Percentiles rank a stretch among this genome's conserved stretches.
Conservation (phyloP, 2,797 vertebrate species). For the Pogonophryne albipinna region DNA sequence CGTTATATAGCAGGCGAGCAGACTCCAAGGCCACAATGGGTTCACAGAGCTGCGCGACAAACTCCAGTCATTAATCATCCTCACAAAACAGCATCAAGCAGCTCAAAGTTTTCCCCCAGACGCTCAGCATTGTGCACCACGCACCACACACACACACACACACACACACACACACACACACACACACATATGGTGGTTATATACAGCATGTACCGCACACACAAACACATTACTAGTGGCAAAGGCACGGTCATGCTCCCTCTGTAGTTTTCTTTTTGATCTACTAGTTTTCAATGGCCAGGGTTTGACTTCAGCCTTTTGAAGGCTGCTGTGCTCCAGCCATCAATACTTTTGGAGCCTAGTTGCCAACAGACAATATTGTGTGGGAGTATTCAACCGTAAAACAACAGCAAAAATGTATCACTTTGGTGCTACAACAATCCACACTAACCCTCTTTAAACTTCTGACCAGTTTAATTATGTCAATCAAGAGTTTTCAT, state of each 20-base stretch:
- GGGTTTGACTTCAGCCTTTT: slow-evolving; percentile 39
- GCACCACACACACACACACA: slow-evolving; percentile 18
- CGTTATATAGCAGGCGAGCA: slow-evolving; percentile 32
- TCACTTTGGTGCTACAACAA: slow-evolving; percentile 2
- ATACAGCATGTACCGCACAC: slow-evolving; percentile 20
- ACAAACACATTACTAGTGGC: no score
- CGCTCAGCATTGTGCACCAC: slow-evolving; percentile 34
- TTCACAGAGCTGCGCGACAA: slow-evolving; percentile 61
- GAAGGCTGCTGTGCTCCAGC: slow-evolving; percentile 18
- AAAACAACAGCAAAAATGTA: slow-evolving; percentile 6
- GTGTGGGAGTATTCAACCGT: slow-evolving; percentile 29
- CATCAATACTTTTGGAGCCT: slow-evolving; percentile 38
- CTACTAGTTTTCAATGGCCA: slow-evolving; percentile 18
- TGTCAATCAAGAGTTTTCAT: not conserved
- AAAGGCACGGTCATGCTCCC: no score
- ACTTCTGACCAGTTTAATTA: not conserved
- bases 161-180: not conserved
- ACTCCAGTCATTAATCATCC: slow-evolving; percentile 80
- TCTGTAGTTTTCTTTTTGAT: not conserved
- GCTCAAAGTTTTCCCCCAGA: slow-evolving; percentile 54
- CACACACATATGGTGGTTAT: slow-evolving; percentile 23
- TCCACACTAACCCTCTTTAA: not conserved
- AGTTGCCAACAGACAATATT: slow-evolving; percentile 25
- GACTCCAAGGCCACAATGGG: slow-evolving; percentile 63
- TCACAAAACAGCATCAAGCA: slow-evolving; percentile 69